Conservation (phyloP, 2,113 vertebrate species). For the Oenanthe oenanthe region DNA sequence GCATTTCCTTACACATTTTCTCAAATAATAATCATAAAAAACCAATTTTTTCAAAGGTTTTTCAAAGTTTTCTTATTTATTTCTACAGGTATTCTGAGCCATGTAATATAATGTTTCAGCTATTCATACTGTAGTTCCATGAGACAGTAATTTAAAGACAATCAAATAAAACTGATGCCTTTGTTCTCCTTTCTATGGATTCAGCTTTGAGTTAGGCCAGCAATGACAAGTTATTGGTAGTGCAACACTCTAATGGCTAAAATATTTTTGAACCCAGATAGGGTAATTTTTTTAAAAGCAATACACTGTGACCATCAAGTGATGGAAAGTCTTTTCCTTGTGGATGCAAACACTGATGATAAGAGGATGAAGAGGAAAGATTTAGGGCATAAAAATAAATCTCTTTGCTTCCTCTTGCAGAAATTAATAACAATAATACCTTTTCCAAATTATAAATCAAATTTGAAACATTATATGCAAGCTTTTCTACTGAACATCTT, state of each 20-base stretch:
- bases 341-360: background rate
- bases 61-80: background rate
- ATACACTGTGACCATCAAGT: background rate
- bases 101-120: background rate
- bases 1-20: background rate
- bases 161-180: background rate
- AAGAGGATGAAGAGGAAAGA: constrained; percentile 36
- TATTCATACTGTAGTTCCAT: background rate
- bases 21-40: background rate
- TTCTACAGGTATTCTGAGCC: background rate
- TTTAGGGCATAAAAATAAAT: constrained; percentile 28
- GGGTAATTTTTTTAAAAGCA: constrained; percentile 43
- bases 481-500: background rate
- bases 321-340: background rate
- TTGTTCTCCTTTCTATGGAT: background rate
- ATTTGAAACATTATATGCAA: background rate
- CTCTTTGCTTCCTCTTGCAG: background rate
- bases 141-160: background rate
- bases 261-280: background rate
- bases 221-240: background rate
- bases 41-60: background rate
- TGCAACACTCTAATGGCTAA: background rate
- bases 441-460: background rate
- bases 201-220: background rate
- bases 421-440: background rate